Evolutionary conservation across 2,113 vertebrate genomes (phyloP).

Genomic region (Apodemus sylvaticus): DNA sequence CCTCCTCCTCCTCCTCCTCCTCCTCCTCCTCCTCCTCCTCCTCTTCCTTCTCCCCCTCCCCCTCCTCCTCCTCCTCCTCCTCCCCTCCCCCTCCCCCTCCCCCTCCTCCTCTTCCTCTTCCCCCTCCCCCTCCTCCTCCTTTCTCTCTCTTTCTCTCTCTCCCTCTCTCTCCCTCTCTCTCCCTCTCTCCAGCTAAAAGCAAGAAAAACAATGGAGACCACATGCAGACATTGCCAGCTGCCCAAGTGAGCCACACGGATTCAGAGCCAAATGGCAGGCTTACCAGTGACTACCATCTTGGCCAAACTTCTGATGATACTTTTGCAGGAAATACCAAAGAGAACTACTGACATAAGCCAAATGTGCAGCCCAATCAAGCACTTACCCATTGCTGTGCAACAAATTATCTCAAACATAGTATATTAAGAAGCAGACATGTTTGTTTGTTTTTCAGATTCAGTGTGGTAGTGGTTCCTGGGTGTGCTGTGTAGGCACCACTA

Average conservation of each 20-base stretch:
- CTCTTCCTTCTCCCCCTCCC: no score
- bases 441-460: background rate
- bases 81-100: no score
- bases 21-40: no score
- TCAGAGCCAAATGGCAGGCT: background rate
- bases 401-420: background rate
- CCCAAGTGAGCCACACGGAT: fast-evolving
- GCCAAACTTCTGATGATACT: background rate
- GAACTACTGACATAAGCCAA: background rate
- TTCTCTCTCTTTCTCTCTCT: no score
- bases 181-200: background rate
- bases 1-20: no score
- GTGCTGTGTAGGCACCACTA: background rate
- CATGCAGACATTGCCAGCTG: background rate
- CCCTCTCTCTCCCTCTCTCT: no score
- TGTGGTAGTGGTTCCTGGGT: background rate
- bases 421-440: background rate
- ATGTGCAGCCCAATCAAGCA: background rate
- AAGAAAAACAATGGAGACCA: background rate
- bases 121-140: no score
- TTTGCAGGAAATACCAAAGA: background rate
- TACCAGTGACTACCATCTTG: background rate
- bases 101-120: background rate
- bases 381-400: background rate
- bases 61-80: background rate